Base-by-base conservation (phyloP, 2,113 vertebrate species). In the Lepisosteus oculatus region DNA sequence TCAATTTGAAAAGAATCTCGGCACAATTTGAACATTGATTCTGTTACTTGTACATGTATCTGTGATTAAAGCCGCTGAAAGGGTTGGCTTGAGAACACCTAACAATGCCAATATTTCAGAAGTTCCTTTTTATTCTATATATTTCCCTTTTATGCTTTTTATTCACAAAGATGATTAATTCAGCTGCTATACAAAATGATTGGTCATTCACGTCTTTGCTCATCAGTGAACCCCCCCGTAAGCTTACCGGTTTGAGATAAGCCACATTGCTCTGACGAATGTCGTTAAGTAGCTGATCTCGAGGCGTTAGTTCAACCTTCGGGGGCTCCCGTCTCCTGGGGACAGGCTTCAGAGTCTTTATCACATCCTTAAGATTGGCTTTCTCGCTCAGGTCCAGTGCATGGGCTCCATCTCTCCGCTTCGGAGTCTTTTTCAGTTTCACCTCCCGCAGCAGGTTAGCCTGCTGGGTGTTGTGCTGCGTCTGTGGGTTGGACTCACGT, bases 321-420 rank as follows among this genome's bases (percentile, higher is more conserved):
- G 97, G 93, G 2, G 96, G 93, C 0, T 94, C 83, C 57, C 97
- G 90, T 14, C 90, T 92, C 64, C 93, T 94, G 6, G 97, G 93
- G 44, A 99, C 54, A 0, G 97, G 96, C 77, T 97, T 99, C 3
- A 99, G 88, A 0, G 95, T 95, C 84, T 92, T 97, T 84, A 99
- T 96, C 77, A 98, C 86, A 0, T 94, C 95, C 44, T 85, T 95
- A 72, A 99, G 92, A 82, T 95, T 96, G 74, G 94, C 88, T 81
- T 87, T 95, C 83, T 96, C 95, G 0, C 93, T 78, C 0, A 74
- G 55, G 54, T 85, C 81, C 72, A 6, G 76, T 66, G 80, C 85
- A 0, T 83, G 91, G 63, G 84, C 79, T 0, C 78, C 61, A 3
- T 74, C 59, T 67, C 61, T 87, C 13, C 14, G 74, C 70, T 69